Percentiles rank a stretch among this genome's conserved stretches.
These are phyloP conservation scores for Entomyzon cyanotis DNA, from an alignment of 2,113 vertebrate species.

Conservation along the genomic window DNA sequence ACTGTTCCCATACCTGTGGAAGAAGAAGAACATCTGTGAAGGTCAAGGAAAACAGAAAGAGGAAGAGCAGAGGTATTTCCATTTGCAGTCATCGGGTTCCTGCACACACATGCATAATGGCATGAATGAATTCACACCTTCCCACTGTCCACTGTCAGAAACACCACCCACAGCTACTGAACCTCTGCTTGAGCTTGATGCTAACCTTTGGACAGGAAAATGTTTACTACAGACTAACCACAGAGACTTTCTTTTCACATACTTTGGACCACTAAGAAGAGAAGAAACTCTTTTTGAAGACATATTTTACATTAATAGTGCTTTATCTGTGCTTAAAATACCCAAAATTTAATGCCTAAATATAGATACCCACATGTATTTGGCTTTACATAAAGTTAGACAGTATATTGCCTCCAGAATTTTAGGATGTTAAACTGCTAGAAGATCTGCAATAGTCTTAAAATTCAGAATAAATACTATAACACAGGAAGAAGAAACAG, in stretches of 20 bases:
- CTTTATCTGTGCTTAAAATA: not conserved
- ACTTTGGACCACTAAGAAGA: not conserved
- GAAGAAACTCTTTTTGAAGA: not conserved
- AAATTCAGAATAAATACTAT: not conserved
- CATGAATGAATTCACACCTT: not conserved
- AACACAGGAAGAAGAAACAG: not conserved
- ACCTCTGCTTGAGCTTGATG: not conserved
- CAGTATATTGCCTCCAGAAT: not conserved
- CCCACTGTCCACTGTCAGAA: not conserved
- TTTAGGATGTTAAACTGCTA: not conserved
- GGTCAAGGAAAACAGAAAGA: not conserved
- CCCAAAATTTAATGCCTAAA: not conserved
- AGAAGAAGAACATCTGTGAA: not conserved
- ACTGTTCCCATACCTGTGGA: not conserved
- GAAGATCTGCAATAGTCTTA: not conserved
- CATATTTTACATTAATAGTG: not conserved
- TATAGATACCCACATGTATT: not conserved
- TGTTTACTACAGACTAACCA: not conserved
- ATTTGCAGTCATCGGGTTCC: accelerated
- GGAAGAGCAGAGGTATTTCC: not conserved
- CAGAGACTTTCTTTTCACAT: not conserved
- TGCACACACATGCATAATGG: accelerated
- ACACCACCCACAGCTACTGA: not conserved
- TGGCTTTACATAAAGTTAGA: not conserved
- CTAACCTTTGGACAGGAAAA: not conserved